These are phyloP conservation scores for Myopa testacea DNA, from an alignment of 2,888 invertebrate genomes.

Conservation along the genomic window DNA sequence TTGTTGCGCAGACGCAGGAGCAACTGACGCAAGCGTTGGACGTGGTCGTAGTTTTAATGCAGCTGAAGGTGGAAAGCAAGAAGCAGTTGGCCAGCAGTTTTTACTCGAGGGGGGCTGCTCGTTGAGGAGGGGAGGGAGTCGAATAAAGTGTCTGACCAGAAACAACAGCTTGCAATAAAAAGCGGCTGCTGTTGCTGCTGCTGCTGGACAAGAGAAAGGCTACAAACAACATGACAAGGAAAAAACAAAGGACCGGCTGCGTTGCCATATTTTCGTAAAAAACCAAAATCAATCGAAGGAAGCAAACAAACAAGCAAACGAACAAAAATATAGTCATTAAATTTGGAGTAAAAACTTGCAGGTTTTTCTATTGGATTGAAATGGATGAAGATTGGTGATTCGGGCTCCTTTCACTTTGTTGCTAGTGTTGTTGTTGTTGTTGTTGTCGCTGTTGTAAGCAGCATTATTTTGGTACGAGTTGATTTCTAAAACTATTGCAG, in stretches of 20 bases:
- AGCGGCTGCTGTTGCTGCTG: not conserved
- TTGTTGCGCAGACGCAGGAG: not conserved
- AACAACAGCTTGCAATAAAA: constrained; percentile 20
- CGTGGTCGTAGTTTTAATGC: not conserved
- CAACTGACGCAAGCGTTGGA: too few species aligned
- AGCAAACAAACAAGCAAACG: not conserved
- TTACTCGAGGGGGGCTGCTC: too few species aligned
- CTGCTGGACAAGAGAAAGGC: constrained; percentile 2
- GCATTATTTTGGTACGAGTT: too few species aligned
- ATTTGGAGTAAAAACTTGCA: constrained; percentile 29
- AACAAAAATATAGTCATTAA: constrained; percentile 21
- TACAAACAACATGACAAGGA: not conserved
- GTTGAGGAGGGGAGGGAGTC: not conserved
- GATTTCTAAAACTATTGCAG: too few species aligned
- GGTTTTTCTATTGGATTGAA: not conserved
- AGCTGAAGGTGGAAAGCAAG: not conserved
- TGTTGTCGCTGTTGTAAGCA: not conserved
- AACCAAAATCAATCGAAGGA: not conserved
- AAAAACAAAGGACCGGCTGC: not conserved
- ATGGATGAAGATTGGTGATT: constrained; percentile 10
- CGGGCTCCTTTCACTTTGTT: not conserved
- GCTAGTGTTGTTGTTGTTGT: not conserved
- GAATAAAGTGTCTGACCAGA: not conserved
- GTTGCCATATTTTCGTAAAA: not conserved
- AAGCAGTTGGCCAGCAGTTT: not conserved